Evolutionary conservation across 2,888 invertebrate genomes (phyloP).

Genomic region (Sinodicranocentrus sp.): DNA sequence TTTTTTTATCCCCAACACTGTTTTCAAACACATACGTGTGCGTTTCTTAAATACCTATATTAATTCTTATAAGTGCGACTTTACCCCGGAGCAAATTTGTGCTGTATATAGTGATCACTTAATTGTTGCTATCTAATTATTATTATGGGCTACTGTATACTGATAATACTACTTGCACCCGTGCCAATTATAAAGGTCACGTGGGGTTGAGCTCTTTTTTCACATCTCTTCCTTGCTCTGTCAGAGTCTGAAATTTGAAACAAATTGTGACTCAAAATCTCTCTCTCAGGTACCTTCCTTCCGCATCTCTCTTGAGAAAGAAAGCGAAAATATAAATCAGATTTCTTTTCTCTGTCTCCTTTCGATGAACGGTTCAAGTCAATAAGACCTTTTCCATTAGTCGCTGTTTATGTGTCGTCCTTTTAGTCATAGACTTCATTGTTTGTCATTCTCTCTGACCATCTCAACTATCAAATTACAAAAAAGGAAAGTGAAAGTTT

Average conservation of each 20-base stretch:
- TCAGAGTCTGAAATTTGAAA: slow-evolving; percentile 17
- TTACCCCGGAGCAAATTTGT: background rate
- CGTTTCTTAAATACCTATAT: too few relatives aligned
- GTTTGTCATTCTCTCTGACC: background rate
- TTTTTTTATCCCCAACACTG: too few relatives aligned
- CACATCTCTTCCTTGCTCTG: background rate
- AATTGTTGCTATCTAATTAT: background rate
- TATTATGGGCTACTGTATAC: slow-evolving; percentile 9
- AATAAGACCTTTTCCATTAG: too few relatives aligned
- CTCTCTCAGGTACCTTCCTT: slow-evolving; percentile 66
- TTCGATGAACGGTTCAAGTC: too few relatives aligned
- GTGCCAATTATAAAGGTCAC: slow-evolving; percentile 68
- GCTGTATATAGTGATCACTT: background rate
- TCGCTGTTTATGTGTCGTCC: too few relatives aligned
- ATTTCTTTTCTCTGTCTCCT: background rate
- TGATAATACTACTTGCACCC: slow-evolving; percentile 35
- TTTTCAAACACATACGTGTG: too few relatives aligned
- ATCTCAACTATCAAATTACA: too few relatives aligned
- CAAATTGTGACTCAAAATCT: background rate
- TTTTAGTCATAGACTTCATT: slow-evolving; percentile 1
- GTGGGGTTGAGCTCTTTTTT: slow-evolving; percentile 41
- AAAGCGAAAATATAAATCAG: too few relatives aligned
- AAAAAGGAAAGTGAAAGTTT: slow-evolving; percentile 13
- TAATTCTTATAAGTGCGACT: too few relatives aligned
- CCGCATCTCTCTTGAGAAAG: slow-evolving; percentile 40